Base-by-base conservation (phyloP, 2,888 invertebrate genomes). In the Adelphocoris suturalis region DNA sequence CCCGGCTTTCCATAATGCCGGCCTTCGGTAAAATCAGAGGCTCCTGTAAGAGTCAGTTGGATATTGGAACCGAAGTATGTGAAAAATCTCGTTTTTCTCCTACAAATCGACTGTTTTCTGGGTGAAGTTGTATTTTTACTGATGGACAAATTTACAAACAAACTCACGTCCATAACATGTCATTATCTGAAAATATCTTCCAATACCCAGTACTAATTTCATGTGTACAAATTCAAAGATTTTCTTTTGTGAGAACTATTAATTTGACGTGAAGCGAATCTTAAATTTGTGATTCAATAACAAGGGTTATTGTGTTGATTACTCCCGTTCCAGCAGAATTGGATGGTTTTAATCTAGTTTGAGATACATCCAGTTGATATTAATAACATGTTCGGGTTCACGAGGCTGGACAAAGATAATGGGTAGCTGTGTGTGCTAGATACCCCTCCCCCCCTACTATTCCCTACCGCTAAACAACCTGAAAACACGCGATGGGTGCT, bases 371-470 rank as follows among this genome's bases (percentile, higher is more conserved):
- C n/a, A 57, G 5, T n/a, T 57, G 7, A 57, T 57, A 16, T 57
- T 57, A 57, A 57, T 57, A 57, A 16, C 57, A 57, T 16, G 52
- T 14, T 80, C 4, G 9, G 80, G 37, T 27, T 23, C 80, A 16
- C 19, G 47, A 81, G 47, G 47, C 81, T 81, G 81, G 81, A 81
- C 81, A 81, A 48, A 76, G 76, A 81, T 81, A 28, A 81, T 46
- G 47, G 81, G 81, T 46, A 19, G 76, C 81, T 28, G 37, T 81
- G 81, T 52, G 16, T 16, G 14, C 1, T 16, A 14, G 16, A 57
- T n/a, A 7, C 1, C 57, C 57, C 57, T n/a, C 57, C 57, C 7
- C n/a, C 57, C 57, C n/a, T n/a, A n/a, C 16, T 57, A 5, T 16
- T n/a, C 57, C n/a, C n/a, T 0, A 16, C 57, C 57, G n/a, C 57